Percentiles rank a stretch among this genome's conserved stretches.
phyloP scores from a whole-genome alignment of 2,797 vertebrate species.

The Podarcis lilfordi region DNA sequence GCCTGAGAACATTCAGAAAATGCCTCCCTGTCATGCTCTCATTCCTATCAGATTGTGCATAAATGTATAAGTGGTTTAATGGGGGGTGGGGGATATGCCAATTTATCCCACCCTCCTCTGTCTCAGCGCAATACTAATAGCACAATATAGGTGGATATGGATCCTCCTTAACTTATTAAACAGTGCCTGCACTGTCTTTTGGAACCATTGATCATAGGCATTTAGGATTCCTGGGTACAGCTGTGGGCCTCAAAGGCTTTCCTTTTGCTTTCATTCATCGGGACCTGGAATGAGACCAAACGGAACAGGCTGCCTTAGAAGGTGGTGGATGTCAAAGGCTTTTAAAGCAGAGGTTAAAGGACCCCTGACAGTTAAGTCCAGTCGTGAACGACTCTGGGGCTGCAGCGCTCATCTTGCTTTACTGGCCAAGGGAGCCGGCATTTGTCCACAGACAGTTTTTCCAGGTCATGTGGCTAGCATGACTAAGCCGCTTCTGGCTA shows the following conservation, averaged over 20 bases:
- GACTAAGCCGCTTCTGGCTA: too few relatives aligned
- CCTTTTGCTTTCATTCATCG: not conserved
- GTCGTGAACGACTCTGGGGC: too few relatives aligned
- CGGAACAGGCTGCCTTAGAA: not conserved
- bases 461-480: too few relatives aligned
- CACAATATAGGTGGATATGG: too few relatives aligned
- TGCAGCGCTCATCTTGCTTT: too few relatives aligned
- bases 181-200: not conserved
- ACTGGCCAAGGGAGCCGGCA: too few relatives aligned
- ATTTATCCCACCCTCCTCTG: not conserved
- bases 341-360: too few relatives aligned
- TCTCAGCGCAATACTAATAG: not conserved
- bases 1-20: slow-evolving; percentile 12
- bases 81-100: not conserved
- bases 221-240: not conserved
- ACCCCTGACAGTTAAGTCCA: too few relatives aligned
- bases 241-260: not conserved
- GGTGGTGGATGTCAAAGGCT: too few relatives aligned
- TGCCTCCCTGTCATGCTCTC: too few relatives aligned
- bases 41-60: not conserved
- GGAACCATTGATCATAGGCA: not conserved
- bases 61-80: not conserved
- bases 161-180: not conserved
- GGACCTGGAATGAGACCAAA: not conserved
- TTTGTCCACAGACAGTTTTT: too few relatives aligned